These are phyloP conservation scores for Whitmania pigra DNA, from an alignment of 1,140 invertebrate genomes.

Conservation along the genomic window DNA sequence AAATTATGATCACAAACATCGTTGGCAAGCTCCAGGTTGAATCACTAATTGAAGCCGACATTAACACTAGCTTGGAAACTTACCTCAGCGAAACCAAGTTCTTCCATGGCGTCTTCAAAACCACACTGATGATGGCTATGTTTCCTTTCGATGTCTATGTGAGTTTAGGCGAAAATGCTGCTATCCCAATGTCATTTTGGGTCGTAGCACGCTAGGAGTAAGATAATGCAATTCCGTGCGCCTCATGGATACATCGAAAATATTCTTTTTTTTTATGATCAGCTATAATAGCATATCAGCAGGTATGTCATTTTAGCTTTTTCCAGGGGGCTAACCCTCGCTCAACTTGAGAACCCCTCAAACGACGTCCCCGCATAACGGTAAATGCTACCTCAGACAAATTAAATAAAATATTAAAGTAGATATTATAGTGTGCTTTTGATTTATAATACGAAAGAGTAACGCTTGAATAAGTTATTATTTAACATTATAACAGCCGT, in stretches of 20 bases:
- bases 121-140: not conserved
- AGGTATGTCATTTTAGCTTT: too few relatives aligned
- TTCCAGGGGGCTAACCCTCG: too few relatives aligned
- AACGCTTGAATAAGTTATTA: too few relatives aligned
- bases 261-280: not conserved
- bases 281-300: not conserved
- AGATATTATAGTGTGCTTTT: too few relatives aligned
- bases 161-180: not conserved
- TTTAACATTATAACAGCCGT: too few relatives aligned
- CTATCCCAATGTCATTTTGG: not conserved
- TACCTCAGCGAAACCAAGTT: not conserved
- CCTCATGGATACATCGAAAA: not conserved
- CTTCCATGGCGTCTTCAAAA: slow-evolving; percentile 5
- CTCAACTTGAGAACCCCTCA: too few relatives aligned
- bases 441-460: too few relatives aligned
- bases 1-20: slow-evolving; percentile 6
- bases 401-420: not conserved
- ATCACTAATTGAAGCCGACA: slow-evolving; percentile 1
- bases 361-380: too few relatives aligned
- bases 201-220: not conserved
- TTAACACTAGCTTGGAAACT: not conserved
- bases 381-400: not conserved
- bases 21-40: not conserved
- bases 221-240: not conserved
- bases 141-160: slow-evolving; percentile 10